Evolutionary conservation across 2,888 invertebrate species (phyloP).

Genomic region (Charanyca ferruginea): DNA sequence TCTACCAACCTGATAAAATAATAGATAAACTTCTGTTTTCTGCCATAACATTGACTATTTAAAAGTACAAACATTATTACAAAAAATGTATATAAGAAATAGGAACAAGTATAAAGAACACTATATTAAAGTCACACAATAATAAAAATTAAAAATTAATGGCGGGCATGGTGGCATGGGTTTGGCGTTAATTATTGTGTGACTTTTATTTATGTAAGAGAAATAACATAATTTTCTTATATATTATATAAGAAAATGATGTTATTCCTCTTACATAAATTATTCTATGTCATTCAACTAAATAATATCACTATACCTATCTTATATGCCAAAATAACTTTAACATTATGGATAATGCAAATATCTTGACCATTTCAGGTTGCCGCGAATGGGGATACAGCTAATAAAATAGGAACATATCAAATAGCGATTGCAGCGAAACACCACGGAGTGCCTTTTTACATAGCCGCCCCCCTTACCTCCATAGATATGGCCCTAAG

Average conservation of each 20-base stretch:
- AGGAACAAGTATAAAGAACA: no score
- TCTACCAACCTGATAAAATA: neutral
- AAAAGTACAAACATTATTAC: neutral
- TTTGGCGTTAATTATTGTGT: no score
- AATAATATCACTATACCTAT: conserved; percentile 33
- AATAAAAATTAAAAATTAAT: no score
- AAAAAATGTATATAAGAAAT: no score
- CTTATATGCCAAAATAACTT: conserved; percentile 29
- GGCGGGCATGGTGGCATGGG: no score
- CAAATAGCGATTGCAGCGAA: conserved; percentile 98
- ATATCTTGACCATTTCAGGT: conserved; percentile 87
- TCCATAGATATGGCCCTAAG: conserved; percentile 96
- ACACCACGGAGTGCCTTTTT: conserved; percentile 98
- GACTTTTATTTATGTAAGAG: no score
- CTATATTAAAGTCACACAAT: no score
- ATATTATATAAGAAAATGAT: conserved; percentile 12
- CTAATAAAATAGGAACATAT: conserved; percentile 99
- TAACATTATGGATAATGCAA: conserved; percentile 12
- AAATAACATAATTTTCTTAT: no score
- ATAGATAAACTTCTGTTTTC: no score
- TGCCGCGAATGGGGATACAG: conserved; percentile 99
- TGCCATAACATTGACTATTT: neutral
- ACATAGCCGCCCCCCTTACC: conserved; percentile 98
- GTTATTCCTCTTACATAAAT: conserved; percentile 22
- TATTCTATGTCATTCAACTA: conserved; percentile 14